These are phyloP conservation scores for Nerophis lumbriciformis DNA, from an alignment of 2,113 vertebrate genomes.

Conservation along the genomic window DNA sequence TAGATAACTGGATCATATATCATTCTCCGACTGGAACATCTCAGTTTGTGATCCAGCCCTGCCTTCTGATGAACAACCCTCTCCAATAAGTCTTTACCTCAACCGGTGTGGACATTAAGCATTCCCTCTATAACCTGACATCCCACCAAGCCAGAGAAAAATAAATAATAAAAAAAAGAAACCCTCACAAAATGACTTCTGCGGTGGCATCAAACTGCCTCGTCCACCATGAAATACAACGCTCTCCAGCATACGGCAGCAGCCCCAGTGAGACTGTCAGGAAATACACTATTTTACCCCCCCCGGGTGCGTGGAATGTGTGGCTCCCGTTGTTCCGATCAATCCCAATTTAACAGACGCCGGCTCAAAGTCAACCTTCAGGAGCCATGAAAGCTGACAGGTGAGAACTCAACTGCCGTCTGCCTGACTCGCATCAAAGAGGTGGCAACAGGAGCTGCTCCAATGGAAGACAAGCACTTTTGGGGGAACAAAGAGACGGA, in stretches of 20 bases:
- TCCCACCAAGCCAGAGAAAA: slow-evolving; percentile 19
- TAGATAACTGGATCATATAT: slow-evolving; percentile 33
- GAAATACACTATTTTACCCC: slow-evolving; percentile 30
- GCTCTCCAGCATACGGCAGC: slow-evolving; percentile 34
- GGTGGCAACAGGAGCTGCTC: slow-evolving; percentile 42
- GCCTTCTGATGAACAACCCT: slow-evolving; percentile 26
- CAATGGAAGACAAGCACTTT: slow-evolving; percentile 54
- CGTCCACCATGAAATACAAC: slow-evolving; percentile 40
- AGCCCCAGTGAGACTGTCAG: slow-evolving; percentile 52
- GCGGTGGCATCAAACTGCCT: slow-evolving; percentile 59
- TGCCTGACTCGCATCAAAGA: slow-evolving; percentile 65
- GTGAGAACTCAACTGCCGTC: slow-evolving; percentile 70
- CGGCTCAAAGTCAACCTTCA: slow-evolving; percentile 69
- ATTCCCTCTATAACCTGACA: slow-evolving; percentile 26
- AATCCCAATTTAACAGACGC: slow-evolving; percentile 75
- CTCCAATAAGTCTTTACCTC: slow-evolving; percentile 30
- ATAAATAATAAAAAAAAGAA: slow-evolving; percentile 27
- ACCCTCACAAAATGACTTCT: slow-evolving; percentile 40
- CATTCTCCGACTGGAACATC: slow-evolving; percentile 31
- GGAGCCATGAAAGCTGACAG: slow-evolving; percentile 71
- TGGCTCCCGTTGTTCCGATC: slow-evolving; percentile 69
- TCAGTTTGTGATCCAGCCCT: slow-evolving; percentile 40
- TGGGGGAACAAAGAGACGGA: slow-evolving; percentile 66
- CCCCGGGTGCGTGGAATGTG: slow-evolving; percentile 41
- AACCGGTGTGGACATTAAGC: slow-evolving; percentile 19